Percentiles rank a stretch among this genome's conserved stretches.
These are phyloP conservation scores for Drosophila repleta DNA, from an alignment of 1,140 invertebrate genomes.

Conservation along the genomic window DNA sequence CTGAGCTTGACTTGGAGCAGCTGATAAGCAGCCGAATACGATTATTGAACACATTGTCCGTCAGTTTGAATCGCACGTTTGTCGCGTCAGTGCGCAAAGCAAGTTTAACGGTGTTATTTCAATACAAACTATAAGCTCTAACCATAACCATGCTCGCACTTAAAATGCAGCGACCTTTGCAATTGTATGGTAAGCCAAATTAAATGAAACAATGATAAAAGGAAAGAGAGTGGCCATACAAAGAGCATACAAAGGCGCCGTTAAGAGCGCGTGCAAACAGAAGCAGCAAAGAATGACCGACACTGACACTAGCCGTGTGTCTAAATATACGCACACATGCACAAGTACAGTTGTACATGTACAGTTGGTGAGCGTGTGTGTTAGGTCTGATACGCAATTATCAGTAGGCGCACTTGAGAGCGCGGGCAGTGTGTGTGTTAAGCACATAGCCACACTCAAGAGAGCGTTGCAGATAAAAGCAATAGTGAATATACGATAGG, in stretches of 20 bases:
- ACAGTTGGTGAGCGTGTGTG: no score
- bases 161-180: conserved; percentile 28
- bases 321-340: no score
- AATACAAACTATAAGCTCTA: conserved; percentile 4
- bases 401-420: neutral
- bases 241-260: neutral
- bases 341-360: neutral
- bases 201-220: neutral
- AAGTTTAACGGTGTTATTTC: conserved; percentile 5
- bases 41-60: conserved; percentile 1
- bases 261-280: no score
- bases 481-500: no score
- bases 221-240: conserved; percentile 4
- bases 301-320: no score
- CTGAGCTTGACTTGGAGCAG: conserved; percentile 14
- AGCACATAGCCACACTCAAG: no score
- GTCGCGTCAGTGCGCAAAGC: conserved; percentile 26
- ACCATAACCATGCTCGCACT: conserved; percentile 5
- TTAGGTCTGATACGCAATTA: no score
- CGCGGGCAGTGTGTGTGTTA: no score
- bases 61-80: conserved; percentile 49
- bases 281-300: no score
- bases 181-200: conserved; percentile 43
- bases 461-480: no score
- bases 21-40: conserved; percentile 37